Evolutionary conservation across 2,113 vertebrate genomes (phyloP).

Genomic region (Nothobranchius furzeri): DNA sequence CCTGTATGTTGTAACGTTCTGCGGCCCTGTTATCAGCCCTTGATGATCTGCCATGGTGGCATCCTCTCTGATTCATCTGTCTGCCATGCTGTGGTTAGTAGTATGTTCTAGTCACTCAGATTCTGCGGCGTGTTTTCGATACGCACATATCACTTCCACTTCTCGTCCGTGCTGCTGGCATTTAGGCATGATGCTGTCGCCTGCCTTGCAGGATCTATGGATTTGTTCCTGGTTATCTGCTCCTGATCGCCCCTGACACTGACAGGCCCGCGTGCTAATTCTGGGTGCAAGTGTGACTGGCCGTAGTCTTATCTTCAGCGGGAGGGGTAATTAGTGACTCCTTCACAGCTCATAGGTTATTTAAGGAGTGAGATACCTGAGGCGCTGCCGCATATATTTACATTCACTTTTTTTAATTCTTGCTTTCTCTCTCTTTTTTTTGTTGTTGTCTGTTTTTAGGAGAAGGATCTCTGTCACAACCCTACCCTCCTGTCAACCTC

Average conservation of each 20-base stretch:
- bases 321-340: conserved; percentile 74
- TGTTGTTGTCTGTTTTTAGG: conserved; percentile 24
- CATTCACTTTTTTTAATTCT: conserved; percentile 54
- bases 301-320: conserved; percentile 44
- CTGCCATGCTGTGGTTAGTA: conserved; percentile 59
- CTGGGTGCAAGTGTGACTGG: conserved; percentile 51
- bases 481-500: conserved; percentile 33
- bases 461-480: conserved; percentile 62
- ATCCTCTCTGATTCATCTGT: conserved; percentile 71
- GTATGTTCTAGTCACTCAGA: conserved; percentile 57
- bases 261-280: conserved; percentile 51
- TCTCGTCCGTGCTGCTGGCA: conserved; percentile 47
- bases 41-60: conserved; percentile 67
- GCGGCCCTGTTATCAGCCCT: conserved; percentile 58
- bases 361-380: conserved; percentile 69
- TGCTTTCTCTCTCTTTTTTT: conserved; percentile 41
- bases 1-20: conserved; percentile 45
- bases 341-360: conserved; percentile 74
- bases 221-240: conserved; percentile 64
- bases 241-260: conserved; percentile 55
- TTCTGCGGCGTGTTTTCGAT: conserved; percentile 44
- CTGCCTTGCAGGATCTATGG: conserved; percentile 55
- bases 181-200: conserved; percentile 35
- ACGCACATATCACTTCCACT: conserved; percentile 55
- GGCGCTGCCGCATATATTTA: conserved; percentile 73